Percentiles rank a stretch among this genome's conserved stretches.
phyloP scores from a whole-genome alignment of 2,888 invertebrate genomes.

The Endotricha flammealis region DNA sequence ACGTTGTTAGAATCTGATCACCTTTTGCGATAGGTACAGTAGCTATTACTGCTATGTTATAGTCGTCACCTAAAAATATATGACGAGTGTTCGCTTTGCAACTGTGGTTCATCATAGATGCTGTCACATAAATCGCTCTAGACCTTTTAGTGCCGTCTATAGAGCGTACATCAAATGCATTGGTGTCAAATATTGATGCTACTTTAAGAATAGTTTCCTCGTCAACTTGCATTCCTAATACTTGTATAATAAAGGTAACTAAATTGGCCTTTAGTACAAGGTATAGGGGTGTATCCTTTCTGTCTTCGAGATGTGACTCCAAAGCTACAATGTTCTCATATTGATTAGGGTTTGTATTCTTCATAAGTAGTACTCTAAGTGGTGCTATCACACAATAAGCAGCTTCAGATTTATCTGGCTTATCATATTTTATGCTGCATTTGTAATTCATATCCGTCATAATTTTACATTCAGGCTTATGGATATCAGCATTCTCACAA shows the following conservation, averaged over 20 bases:
- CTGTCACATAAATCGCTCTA: conserved; percentile 81
- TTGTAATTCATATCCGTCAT: conserved; percentile 79
- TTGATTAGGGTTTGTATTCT: conserved; percentile 70
- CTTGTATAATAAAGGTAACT: conserved; percentile 79
- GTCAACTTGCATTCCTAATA: conserved; percentile 73
- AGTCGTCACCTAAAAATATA: conserved; percentile 78
- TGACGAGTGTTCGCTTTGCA: conserved; percentile 86
- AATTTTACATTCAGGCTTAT: conserved; percentile 80
- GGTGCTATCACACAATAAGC: conserved; percentile 83
- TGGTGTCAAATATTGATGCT: conserved; percentile 85
- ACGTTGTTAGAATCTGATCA: conserved; percentile 81
- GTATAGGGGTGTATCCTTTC: conserved; percentile 79
- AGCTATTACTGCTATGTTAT: conserved; percentile 80
- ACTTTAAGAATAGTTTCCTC: conserved; percentile 79
- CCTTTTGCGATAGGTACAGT: conserved; percentile 82
- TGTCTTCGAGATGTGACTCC: conserved; percentile 80
- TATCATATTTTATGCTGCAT: conserved; percentile 72
- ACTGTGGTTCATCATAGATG: conserved; percentile 84
- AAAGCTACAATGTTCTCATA: conserved; percentile 74
- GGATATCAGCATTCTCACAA: conserved; percentile 77
- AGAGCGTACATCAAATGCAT: conserved; percentile 82
- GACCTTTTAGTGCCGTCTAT: conserved; percentile 67
- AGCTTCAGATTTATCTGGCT: conserved; percentile 70
- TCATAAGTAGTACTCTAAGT: conserved; percentile 80
- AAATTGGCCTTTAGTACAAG: conserved; percentile 78